phyloP scores from a whole-genome alignment of 1,140 invertebrate genomes.

The Odontomachus brunneus region DNA sequence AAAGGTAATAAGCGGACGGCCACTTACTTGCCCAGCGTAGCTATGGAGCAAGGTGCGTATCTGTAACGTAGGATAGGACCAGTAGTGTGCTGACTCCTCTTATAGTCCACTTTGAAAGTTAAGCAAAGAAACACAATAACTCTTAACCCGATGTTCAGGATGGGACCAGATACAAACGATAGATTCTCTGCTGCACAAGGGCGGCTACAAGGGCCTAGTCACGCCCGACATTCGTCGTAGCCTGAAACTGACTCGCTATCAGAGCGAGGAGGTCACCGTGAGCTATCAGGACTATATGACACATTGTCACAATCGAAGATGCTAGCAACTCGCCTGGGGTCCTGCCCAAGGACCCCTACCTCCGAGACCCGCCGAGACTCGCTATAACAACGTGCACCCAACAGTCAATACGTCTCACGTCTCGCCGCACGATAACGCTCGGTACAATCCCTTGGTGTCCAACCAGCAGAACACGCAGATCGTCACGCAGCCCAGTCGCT shows the following conservation, averaged over 20 bases:
- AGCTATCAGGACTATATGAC: conserved; percentile 93
- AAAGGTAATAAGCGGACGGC: conserved; percentile 97
- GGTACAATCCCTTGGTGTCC: conserved; percentile 72
- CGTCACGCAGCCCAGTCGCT: conserved; percentile 72
- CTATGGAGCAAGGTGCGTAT: conserved; percentile 96
- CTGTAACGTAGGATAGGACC: conserved; percentile 3
- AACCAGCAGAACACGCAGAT: conserved; percentile 74
- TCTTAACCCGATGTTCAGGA: conserved; percentile 85
- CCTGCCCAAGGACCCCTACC: conserved; percentile 73
- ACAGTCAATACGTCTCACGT: conserved; percentile 70
- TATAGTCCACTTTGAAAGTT: not conserved
- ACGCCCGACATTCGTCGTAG: conserved; percentile 94
- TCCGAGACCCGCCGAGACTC: conserved; percentile 70
- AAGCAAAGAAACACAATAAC: conserved; percentile 4
- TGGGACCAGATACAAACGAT: conserved; percentile 99
- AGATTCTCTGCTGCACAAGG: conserved; percentile 98
- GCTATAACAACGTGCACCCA: conserved; percentile 75
- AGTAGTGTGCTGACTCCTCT: not conserved
- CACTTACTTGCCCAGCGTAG: conserved; percentile 99
- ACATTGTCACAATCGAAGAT: conserved; percentile 86
- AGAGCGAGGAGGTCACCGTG: conserved; percentile 94
- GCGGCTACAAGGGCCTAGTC: conserved; percentile 97
- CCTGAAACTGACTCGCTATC: conserved; percentile 97
- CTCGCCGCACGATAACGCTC: conserved; percentile 70
- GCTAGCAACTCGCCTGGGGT: conserved; percentile 86